phyloP scores from a whole-genome alignment of 2,113 vertebrate species.

The Tychaedon coryphoeus region DNA sequence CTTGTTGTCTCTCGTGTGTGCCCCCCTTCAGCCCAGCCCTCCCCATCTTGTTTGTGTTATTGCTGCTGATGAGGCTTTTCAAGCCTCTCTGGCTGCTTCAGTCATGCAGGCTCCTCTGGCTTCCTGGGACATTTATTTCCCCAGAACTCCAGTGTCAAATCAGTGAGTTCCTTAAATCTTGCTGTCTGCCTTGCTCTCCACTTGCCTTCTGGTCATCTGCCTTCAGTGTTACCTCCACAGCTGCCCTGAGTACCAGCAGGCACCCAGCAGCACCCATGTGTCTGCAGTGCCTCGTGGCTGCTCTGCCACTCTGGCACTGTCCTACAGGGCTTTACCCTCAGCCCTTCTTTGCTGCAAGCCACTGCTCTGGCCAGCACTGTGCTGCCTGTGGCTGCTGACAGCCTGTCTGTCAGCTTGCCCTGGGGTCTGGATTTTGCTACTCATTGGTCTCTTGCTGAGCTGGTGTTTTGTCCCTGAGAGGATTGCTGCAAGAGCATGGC shows the following conservation, averaged over 20 bases:
- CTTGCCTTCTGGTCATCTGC: not conserved
- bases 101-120: not conserved
- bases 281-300: not conserved
- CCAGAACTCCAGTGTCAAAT: not conserved
- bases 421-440: not conserved
- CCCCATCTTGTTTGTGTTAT: not conserved
- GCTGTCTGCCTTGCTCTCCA: not conserved
- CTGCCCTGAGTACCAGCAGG: not conserved
- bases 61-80: not conserved
- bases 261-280: not conserved
- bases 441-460: not conserved
- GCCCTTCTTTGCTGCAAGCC: not conserved
- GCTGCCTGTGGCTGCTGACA: not conserved
- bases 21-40: not conserved
- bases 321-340: rapidly evolving
- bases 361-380: not conserved
- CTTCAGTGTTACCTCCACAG: not conserved
- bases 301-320: not conserved
- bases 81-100: not conserved
- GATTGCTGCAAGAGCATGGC: not conserved
- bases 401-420: not conserved
- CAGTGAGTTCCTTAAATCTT: not conserved
- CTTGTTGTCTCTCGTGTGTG: not conserved
- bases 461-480: not conserved
- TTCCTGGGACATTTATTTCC: not conserved